Conservation (phyloP, 2,888 invertebrate species). For the Patella pellucida region DNA sequence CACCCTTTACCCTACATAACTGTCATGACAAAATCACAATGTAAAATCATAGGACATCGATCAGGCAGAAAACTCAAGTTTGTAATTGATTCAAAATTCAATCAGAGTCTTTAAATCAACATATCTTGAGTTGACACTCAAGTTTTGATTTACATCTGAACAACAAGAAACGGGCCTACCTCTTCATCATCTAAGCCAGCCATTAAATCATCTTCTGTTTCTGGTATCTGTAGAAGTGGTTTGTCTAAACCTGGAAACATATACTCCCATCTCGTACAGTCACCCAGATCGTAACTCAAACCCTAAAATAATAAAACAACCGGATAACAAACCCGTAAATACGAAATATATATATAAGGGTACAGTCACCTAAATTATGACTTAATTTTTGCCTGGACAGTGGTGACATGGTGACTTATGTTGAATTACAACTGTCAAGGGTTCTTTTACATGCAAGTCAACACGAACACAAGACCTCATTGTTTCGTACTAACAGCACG, state of each 20-base stretch:
- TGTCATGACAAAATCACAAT: too few species aligned
- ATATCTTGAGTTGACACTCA: too few species aligned
- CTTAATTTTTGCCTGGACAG: too few species aligned
- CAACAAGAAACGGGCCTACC: constrained; percentile 36
- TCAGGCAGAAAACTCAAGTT: neutral
- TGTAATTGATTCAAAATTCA: neutral
- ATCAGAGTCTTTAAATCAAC: too few species aligned
- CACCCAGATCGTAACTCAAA: constrained; percentile 68
- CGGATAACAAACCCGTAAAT: neutral
- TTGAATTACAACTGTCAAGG: too few species aligned
- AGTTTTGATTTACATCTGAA: neutral
- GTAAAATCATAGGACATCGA: neutral
- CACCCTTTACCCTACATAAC: too few species aligned
- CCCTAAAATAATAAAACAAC: constrained; percentile 46
- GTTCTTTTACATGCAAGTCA: too few species aligned
- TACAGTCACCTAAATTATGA: too few species aligned
- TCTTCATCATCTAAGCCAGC: constrained; percentile 68
- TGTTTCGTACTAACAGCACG: too few species aligned
- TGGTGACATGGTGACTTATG: too few species aligned
- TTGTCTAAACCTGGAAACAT: constrained; percentile 70
- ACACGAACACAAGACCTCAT: too few species aligned
- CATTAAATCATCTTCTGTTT: constrained; percentile 60
- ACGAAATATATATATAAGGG: too few species aligned
- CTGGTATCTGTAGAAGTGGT: constrained; percentile 64
- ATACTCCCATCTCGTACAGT: constrained; percentile 70